These are phyloP conservation scores for Rotaria macrura DNA, from an alignment of 2,888 invertebrate species.

Conservation along the genomic window DNA sequence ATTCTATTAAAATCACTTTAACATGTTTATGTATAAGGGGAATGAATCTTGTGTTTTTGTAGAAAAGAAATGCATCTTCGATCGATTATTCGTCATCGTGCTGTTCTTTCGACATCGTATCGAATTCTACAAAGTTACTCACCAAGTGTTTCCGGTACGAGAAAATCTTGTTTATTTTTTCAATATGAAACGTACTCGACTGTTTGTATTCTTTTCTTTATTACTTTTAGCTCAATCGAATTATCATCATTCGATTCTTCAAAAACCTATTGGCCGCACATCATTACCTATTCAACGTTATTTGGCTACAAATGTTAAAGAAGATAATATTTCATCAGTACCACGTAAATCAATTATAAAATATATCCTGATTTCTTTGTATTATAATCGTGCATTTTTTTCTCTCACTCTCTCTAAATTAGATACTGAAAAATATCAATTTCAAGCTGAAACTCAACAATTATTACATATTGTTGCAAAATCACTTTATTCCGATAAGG, in stretches of 20 bases:
- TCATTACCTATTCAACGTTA: not conserved
- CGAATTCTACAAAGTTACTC: not conserved
- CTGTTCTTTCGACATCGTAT: not conserved
- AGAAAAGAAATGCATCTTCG: not conserved
- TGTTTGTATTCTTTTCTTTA: too few species aligned
- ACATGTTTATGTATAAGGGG: not conserved
- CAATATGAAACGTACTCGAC: not conserved
- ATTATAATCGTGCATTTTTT: not conserved
- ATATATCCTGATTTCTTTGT: not conserved
- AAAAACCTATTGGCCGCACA: not conserved
- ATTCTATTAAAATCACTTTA: not conserved
- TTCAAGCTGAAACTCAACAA: constrained; percentile 91
- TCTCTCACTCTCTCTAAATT: too few species aligned
- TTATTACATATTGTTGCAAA: constrained; percentile 88
- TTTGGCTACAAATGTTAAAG: not conserved
- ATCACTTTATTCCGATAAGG: constrained; percentile 90
- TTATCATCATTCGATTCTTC: not conserved
- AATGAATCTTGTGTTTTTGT: not conserved
- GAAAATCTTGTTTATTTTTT: not conserved
- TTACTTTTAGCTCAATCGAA: not conserved
- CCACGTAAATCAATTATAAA: not conserved
- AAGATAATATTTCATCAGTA: not conserved
- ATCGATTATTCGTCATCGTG: not conserved
- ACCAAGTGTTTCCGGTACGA: not conserved
- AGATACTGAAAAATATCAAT: constrained; percentile 55